Percentiles rank a stretch among this genome's conserved stretches.
Conservation (phyloP, 1,140 invertebrate species). For the Ganaspis sp. region DNA sequence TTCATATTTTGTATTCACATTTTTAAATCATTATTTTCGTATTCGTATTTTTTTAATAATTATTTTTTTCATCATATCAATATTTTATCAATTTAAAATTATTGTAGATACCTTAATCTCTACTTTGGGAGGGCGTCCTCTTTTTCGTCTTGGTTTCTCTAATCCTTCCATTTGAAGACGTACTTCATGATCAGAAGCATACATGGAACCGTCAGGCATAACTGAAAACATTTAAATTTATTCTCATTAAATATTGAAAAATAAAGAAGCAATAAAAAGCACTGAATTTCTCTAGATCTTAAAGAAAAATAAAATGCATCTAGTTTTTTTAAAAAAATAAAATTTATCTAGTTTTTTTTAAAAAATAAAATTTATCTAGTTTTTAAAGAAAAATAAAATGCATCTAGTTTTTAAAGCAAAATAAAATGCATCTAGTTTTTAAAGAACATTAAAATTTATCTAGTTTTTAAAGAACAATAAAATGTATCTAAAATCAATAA, state of each 20-base stretch:
- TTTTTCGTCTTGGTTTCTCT: constrained; percentile 81
- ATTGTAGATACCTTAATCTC: constrained; percentile 40
- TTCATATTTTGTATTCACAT: too few species aligned
- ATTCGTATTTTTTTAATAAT: too few species aligned
- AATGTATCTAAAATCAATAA: constrained; percentile 42
- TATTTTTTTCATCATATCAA: constrained; percentile 17
- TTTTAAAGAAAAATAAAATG: constrained; percentile 63
- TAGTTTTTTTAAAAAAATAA: constrained; percentile 10
- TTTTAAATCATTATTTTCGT: too few species aligned
- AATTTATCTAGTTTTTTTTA: too few species aligned
- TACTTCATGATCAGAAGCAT: constrained; percentile 78
- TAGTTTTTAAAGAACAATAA: constrained; percentile 8
- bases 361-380: too few species aligned
- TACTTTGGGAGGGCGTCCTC: constrained; percentile 82
- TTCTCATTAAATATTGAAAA: too few species aligned
- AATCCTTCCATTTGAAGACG: constrained; percentile 80
- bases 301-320: constrained; percentile 57
- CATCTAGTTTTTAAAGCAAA: constrained; percentile 20
- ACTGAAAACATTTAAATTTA: constrained; percentile 64
- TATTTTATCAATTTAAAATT: constrained; percentile 45
- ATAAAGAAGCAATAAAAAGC: too few species aligned
- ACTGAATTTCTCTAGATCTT: too few species aligned
- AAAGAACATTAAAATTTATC: not conserved
- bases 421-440: too few species aligned
- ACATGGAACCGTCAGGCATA: constrained; percentile 77